Percentiles rank a stretch among this genome's conserved stretches.
These are phyloP conservation scores for Apodemia hepburni DNA, from an alignment of 2,888 invertebrate species.

Conservation along the genomic window DNA sequence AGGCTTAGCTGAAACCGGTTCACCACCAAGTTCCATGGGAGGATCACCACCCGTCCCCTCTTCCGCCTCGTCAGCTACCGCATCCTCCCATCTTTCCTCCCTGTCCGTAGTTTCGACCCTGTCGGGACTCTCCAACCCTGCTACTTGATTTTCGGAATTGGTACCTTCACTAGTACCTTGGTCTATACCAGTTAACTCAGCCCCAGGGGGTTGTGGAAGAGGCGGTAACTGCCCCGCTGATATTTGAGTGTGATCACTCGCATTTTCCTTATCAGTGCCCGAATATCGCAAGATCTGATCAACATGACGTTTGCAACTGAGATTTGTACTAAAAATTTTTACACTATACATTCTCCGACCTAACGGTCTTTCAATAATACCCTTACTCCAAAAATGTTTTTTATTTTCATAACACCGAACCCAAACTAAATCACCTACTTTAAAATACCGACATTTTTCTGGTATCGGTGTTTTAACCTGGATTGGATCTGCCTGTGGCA, in stretches of 20 bases:
- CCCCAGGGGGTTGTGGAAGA: background rate
- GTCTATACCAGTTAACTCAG: too few species aligned
- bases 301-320: conserved; percentile 10
- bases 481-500: background rate
- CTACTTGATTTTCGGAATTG: background rate
- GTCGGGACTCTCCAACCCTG: background rate
- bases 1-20: background rate
- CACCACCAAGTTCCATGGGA: background rate
- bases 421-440: background rate
- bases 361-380: background rate
- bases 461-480: too few species aligned
- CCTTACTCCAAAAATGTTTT: background rate
- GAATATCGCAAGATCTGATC: background rate
- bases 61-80: background rate
- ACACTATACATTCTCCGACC: background rate
- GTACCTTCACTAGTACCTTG: background rate
- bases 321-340: background rate
- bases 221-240: background rate
- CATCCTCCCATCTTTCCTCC: background rate
- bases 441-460: background rate
- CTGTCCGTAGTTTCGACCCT: background rate
- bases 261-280: background rate
- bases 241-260: background rate
- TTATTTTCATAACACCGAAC: background rate
- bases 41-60: background rate